Evolutionary conservation across 1,140 invertebrate species (phyloP), one percentile per base, ranked within the genome.

Genomic region (Lordiphosa collinella): DNA sequence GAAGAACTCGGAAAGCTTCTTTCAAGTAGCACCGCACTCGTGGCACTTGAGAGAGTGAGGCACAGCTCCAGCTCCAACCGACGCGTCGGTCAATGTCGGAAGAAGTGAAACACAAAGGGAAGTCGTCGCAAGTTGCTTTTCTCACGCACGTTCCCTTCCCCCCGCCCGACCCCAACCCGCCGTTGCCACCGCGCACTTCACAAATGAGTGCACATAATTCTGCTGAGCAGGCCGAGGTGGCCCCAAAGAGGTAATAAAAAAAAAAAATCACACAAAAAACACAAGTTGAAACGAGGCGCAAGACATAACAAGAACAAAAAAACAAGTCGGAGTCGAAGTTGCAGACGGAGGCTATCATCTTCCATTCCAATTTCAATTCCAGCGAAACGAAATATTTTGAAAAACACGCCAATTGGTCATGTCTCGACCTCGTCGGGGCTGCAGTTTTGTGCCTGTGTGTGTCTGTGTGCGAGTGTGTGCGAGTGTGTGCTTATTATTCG

Each of bases 321-420:
- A 36, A 37, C 32, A 50, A 50, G 38, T 44, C 47, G 50, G 16
- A 44, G 32, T 18, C 14, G 29, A 29, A 29, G 25, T 29, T 29
- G 25, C 25, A 29, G 25, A 46, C 35, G 43, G 59, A 68, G 54
- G 59, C 63, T 79, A 72, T 80, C 76, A 58, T 67, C 70, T 82
- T 82, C 75, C 75, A 79, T 79, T 62, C 76, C 75, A 57, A 63
- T 57, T 62, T 70, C 68, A 60, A 71, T 71, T 68, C 64, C 59
- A 58, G 36, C 58, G 68, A 71, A 71, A 58, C 57, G 49, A 67
- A 70, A 38, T 57, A 71, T 71, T 76, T 75, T 64, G 59, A 76
- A 82, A 80, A 82, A 84, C 76, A 84, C 78, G 78, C 78, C 78
- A 82, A 82, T 82, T 82, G 78, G 78, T 82, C 76, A 82, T 82